phyloP scores from a whole-genome alignment of 2,888 invertebrate genomes.

The Lumbricus terrestris region DNA sequence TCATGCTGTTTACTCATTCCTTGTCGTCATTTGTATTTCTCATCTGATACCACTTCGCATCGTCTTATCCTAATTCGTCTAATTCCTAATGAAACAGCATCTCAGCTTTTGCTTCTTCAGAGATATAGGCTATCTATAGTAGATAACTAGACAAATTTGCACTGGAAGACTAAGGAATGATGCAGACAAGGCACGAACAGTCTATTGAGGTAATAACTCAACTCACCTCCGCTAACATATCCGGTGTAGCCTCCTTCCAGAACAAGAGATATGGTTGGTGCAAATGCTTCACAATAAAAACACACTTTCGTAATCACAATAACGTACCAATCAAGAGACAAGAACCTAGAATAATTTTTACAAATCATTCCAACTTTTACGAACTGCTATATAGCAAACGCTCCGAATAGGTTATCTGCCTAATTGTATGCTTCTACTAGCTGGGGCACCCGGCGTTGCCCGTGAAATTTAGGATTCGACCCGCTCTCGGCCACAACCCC shows the following conservation, averaged over 20 bases:
- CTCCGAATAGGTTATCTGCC: not conserved
- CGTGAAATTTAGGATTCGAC: too few species aligned
- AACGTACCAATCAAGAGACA: too few species aligned
- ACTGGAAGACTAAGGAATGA: not conserved
- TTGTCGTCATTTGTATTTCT: not conserved
- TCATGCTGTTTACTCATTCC: not conserved
- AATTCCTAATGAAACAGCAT: too few species aligned
- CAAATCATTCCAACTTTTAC: too few species aligned
- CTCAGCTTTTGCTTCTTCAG: too few species aligned
- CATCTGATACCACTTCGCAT: not conserved
- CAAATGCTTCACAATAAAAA: not conserved
- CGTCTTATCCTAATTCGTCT: not conserved
- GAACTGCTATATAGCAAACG: too few species aligned
- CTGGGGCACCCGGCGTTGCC: too few species aligned
- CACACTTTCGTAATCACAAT: not conserved
- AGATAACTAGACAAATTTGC: not conserved
- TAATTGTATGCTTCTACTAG: too few species aligned
- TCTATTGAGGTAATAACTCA: not conserved
- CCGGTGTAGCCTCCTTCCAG: not conserved
- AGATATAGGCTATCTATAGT: not conserved
- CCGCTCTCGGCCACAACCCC: too few species aligned
- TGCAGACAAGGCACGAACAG: not conserved
- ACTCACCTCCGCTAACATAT: not conserved
- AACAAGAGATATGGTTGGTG: not conserved
- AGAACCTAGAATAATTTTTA: not conserved